Conservation (phyloP, 35 echinoderm and acorn worm genomes). For the Apostichopus parvimensis region DNA sequence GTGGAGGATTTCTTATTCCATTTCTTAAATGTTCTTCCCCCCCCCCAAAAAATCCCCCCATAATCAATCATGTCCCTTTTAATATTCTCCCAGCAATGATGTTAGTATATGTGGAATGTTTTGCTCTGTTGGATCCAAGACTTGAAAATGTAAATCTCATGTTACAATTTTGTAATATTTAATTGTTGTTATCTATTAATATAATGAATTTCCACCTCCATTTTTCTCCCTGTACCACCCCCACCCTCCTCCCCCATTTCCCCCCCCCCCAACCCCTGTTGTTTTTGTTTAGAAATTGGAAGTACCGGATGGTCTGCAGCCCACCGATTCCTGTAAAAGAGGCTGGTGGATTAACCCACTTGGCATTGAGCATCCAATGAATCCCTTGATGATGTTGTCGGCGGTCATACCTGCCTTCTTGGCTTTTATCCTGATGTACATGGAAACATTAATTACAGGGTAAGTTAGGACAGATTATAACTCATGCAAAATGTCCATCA, state of each 20-base stretch:
- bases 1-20: no score
- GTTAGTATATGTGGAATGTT: no score
- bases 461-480: neutral
- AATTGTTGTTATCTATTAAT: no score
- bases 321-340: conserved; percentile 82
- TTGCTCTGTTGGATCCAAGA: no score
- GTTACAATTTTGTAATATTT: no score
- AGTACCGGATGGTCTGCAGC: conserved; percentile 83
- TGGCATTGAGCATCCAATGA: conserved; percentile 55
- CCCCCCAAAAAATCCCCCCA: no score
- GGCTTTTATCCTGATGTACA: conserved; percentile 91
- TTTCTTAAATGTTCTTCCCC: no score
- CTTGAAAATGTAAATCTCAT: no score
- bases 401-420: conserved; percentile 79
- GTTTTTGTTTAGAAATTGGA: conserved; percentile 78
- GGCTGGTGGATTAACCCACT: conserved; percentile 92
- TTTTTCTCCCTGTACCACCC: neutral
- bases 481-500: no score
- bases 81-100: no score
- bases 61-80: no score
- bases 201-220: no score
- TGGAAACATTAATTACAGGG: conserved; percentile 95
- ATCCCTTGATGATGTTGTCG: conserved; percentile 67
- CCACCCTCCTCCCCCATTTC: neutral
- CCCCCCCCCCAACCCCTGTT: neutral